phyloP scores from a whole-genome alignment of 2,797 vertebrate species.

The Ctenosaura bakeri region DNA sequence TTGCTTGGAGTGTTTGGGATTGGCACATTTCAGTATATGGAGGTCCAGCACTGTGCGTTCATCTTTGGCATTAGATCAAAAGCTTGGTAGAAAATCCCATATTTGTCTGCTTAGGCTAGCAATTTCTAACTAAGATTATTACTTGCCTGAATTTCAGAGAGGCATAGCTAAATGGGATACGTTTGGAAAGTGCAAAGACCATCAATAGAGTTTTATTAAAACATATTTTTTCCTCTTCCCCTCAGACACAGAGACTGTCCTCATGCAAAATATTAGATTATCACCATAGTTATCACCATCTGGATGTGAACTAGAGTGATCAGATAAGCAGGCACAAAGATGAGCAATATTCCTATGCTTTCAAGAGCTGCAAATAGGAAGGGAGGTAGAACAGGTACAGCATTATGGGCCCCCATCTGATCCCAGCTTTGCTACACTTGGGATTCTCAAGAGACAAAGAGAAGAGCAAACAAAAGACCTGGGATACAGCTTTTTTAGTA shows the following conservation, averaged over 20 bases:
- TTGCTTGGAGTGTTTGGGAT: slow-evolving; percentile 4
- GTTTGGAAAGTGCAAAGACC: slow-evolving; percentile 17
- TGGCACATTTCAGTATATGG: slow-evolving; percentile 9
- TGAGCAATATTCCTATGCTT: background rate
- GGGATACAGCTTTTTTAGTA: no score
- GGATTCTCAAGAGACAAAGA: no score
- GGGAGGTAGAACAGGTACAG: no score
- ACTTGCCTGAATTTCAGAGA: slow-evolving; percentile 37
- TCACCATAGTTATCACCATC: background rate
- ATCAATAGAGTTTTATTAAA: slow-evolving; percentile 15
- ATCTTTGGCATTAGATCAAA: slow-evolving; percentile 29
- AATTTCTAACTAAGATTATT: slow-evolving; percentile 29
- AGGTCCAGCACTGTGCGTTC: background rate
- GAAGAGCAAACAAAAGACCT: no score
- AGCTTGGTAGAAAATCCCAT: slow-evolving; percentile 12
- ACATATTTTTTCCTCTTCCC: background rate
- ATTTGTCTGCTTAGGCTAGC: slow-evolving; percentile 29
- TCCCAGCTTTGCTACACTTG: no score
- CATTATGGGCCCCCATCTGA: no score
- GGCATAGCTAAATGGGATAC: background rate
- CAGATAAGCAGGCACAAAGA: background rate
- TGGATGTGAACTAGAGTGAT: background rate
- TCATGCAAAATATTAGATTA: background rate
- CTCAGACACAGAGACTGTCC: background rate
- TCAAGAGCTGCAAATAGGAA: background rate